Evolutionary conservation across 2,888 invertebrate species (phyloP).

Genomic region (Lepidochrysops patricia): DNA sequence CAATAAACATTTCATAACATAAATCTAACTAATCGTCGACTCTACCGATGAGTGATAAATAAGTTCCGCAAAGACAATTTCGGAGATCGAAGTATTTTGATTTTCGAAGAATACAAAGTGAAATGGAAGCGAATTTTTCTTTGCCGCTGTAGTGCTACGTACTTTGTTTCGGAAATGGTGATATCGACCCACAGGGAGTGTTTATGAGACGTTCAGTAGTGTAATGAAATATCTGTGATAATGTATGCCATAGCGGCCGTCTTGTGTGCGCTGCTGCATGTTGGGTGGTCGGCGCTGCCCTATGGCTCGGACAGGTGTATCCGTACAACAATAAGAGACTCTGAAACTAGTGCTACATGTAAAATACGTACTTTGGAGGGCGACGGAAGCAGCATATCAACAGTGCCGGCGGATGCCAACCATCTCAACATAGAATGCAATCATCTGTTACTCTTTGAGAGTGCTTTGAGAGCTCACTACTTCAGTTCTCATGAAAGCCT

Average conservation of each 20-base stretch:
- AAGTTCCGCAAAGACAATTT: slow-evolving; percentile 27
- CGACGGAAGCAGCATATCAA: slow-evolving; percentile 77
- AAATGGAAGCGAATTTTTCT: slow-evolving; percentile 68
- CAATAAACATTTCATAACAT: slow-evolving; percentile 63
- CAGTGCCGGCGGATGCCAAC: slow-evolving; percentile 79
- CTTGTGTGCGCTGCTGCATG: slow-evolving; percentile 71
- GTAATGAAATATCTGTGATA: slow-evolving; percentile 73
- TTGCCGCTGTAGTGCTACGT: slow-evolving; percentile 53
- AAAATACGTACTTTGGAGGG: slow-evolving; percentile 81
- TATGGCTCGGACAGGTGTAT: slow-evolving; percentile 69
- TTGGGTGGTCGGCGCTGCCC: slow-evolving; percentile 70
- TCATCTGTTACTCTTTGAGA: slow-evolving; percentile 85
- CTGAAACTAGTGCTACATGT: slow-evolving; percentile 77
- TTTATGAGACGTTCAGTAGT: slow-evolving; percentile 70
- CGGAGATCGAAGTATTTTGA: slow-evolving; percentile 39
- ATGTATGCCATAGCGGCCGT: slow-evolving; percentile 61
- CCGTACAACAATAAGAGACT: slow-evolving; percentile 55
- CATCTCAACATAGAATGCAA: slow-evolving; percentile 85
- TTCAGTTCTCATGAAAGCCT: slow-evolving; percentile 83
- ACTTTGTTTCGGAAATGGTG: slow-evolving; percentile 75
- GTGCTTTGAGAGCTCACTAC: slow-evolving; percentile 80
- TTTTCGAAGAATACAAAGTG: slow-evolving; percentile 39
- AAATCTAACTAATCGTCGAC: slow-evolving; percentile 46
- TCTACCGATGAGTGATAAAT: slow-evolving; percentile 42
- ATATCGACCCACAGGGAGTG: slow-evolving; percentile 73